Conservation (phyloP, 1,140 invertebrate genomes). For the Gerris buenoi region DNA sequence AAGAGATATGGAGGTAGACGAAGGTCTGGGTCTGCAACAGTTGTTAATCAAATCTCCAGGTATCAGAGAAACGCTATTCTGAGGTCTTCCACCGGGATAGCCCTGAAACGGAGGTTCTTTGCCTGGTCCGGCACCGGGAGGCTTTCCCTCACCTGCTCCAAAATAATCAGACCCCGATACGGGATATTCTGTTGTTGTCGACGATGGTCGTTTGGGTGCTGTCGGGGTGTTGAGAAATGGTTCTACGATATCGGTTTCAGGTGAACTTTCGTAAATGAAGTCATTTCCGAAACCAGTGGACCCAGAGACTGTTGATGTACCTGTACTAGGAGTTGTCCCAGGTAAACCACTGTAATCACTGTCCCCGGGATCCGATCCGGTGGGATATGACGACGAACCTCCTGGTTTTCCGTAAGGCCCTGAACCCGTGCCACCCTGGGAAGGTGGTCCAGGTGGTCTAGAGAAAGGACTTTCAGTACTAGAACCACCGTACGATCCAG, state of each 20-base stretch:
- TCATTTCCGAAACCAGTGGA: not conserved
- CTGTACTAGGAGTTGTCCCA: not conserved
- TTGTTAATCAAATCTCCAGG: not conserved
- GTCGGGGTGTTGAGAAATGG: not conserved
- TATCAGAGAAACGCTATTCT: not conserved
- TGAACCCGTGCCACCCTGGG: not conserved
- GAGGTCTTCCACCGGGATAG: constrained; percentile 3
- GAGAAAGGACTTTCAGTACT: not conserved
- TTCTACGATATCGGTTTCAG: not conserved
- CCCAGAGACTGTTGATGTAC: not conserved
- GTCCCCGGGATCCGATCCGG: not conserved
- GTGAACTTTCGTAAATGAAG: not conserved
- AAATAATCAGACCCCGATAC: constrained; percentile 4
- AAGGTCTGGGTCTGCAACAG: constrained; percentile 3
- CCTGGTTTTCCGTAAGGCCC: not conserved
- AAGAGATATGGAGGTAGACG: not conserved
- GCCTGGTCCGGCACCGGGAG: constrained; percentile 1
- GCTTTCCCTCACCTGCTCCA: constrained; percentile 11
- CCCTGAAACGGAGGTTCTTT: not conserved
- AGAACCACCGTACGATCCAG: not conserved
- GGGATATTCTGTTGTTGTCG: not conserved
- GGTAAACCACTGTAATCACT: not conserved
- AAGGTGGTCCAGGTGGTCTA: not conserved
- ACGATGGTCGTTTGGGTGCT: not conserved
- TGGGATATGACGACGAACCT: not conserved